These are phyloP conservation scores for Leucozona laternaria DNA, from an alignment of 2,888 invertebrate genomes.

Conservation along the genomic window DNA sequence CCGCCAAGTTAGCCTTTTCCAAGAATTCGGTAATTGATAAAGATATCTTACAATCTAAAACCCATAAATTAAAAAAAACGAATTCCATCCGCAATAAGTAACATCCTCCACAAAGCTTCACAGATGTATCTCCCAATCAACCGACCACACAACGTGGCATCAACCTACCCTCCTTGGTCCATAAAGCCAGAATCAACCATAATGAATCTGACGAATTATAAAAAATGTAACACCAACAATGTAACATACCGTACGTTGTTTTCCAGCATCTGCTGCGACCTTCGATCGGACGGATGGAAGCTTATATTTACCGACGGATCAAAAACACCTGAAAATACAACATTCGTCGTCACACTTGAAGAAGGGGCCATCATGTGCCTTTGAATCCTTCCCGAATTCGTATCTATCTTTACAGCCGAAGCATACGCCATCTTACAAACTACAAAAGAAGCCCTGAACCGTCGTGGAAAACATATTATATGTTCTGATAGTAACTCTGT, in stretches of 20 bases:
- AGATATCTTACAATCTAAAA: too few species aligned
- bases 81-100: background rate
- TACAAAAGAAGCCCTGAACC: background rate
- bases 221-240: background rate
- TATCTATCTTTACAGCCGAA: slow-evolving; percentile 52
- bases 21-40: slow-evolving; percentile 2
- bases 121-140: background rate
- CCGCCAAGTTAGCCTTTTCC: background rate
- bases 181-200: background rate
- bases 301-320: slow-evolving; percentile 30
- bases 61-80: slow-evolving; percentile 4
- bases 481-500: too few species aligned
- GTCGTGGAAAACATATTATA: too few species aligned
- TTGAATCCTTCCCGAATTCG: background rate
- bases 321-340: slow-evolving; percentile 19
- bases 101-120: background rate
- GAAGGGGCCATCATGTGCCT: slow-evolving; percentile 11
- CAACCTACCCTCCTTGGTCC: background rate
- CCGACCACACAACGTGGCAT: background rate
- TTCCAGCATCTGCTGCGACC: background rate
- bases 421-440: slow-evolving; percentile 37
- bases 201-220: background rate
- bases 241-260: background rate
- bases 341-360: slow-evolving; percentile 36
- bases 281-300: slow-evolving; percentile 17